phyloP scores from a whole-genome alignment of 2,113 vertebrate genomes.

The Oryzias javanicus region DNA sequence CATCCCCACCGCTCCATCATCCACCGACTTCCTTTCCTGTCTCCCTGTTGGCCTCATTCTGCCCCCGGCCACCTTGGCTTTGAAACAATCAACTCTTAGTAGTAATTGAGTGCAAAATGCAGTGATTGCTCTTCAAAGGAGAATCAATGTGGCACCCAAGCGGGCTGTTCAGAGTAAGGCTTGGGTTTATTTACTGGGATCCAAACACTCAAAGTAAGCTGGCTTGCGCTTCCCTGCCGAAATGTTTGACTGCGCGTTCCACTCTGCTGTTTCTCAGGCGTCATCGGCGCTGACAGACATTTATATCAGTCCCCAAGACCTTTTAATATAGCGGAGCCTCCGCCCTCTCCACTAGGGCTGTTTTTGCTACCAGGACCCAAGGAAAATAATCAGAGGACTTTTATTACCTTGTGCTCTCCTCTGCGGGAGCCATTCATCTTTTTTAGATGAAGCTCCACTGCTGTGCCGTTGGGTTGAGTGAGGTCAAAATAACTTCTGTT shows the following conservation, averaged over 20 bases:
- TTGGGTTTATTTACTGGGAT: constrained; percentile 68
- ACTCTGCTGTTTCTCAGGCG: constrained; percentile 51
- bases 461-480: constrained; percentile 30
- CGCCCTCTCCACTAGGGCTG: constrained; percentile 14
- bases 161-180: constrained; percentile 42
- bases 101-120: constrained; percentile 63
- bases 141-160: constrained; percentile 36
- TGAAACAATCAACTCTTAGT: constrained; percentile 27
- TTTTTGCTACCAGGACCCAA: constrained; percentile 63
- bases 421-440: constrained; percentile 50
- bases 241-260: constrained; percentile 44
- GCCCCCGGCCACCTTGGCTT: constrained; percentile 35
- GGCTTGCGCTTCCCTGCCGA: constrained; percentile 31
- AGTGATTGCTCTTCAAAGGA: constrained; percentile 66
- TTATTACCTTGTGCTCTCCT: constrained; percentile 53
- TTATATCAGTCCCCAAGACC: constrained; percentile 49
- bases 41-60: constrained; percentile 21
- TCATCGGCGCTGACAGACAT: constrained; percentile 55
- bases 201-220: constrained; percentile 56
- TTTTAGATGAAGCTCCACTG: constrained; percentile 42
- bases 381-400: constrained; percentile 60
- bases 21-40: constrained; percentile 36
- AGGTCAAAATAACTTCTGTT: constrained; percentile 35
- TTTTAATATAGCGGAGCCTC: constrained; percentile 50
- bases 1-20: constrained; percentile 41